Percentiles rank a stretch among this genome's conserved stretches.
These are phyloP conservation scores for Delphinus delphis DNA, from an alignment of 2,113 vertebrate species.

Conservation along the genomic window DNA sequence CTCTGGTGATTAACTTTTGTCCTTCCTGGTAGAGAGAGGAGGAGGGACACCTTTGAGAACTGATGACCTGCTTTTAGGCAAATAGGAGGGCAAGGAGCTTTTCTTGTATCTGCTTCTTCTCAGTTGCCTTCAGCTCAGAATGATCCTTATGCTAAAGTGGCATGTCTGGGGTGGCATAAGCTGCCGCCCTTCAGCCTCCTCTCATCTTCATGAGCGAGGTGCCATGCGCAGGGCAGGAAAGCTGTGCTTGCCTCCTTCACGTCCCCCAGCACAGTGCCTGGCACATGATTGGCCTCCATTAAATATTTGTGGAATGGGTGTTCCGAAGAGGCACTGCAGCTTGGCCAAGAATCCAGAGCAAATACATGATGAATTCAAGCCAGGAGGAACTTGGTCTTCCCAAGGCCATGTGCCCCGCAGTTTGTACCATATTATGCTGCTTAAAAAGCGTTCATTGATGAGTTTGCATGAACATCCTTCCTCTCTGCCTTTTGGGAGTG, in stretches of 20 bases:
- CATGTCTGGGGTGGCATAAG: not conserved
- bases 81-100: not conserved
- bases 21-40: not conserved
- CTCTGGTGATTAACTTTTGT: not conserved
- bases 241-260: not conserved
- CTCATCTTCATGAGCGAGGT: not conserved
- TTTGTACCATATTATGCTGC: not conserved
- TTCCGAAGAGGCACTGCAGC: not conserved
- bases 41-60: not conserved
- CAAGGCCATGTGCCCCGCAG: not conserved
- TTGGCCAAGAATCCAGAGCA: not conserved
- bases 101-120: not conserved
- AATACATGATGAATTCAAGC: not conserved
- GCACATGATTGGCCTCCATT: not conserved
- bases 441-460: not conserved
- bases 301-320: not conserved
- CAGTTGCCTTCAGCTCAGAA: not conserved
- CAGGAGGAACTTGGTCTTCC: not conserved
- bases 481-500: not conserved
- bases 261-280: not conserved
- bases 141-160: not conserved
- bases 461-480: not conserved
- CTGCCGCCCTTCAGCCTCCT: not conserved
- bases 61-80: not conserved
- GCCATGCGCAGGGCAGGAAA: not conserved